Conservation (phyloP, 2,888 invertebrate species). For the Acrobasis repandana region DNA sequence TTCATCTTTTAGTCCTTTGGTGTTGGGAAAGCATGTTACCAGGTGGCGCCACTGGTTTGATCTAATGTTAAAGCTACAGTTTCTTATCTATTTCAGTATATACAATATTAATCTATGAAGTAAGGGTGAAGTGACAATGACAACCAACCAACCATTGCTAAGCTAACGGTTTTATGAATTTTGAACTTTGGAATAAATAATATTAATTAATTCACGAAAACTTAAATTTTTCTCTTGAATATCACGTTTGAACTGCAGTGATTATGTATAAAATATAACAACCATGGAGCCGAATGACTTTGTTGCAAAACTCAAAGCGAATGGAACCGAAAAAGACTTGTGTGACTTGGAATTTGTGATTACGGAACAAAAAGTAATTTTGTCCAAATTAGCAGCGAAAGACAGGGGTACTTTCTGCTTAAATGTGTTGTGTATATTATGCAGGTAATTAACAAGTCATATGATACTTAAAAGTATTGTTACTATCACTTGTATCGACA, state of each 20-base stretch:
- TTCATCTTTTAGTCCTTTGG: no score
- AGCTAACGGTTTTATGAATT: not conserved
- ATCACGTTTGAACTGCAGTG: not conserved
- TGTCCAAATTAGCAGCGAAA: conserved; percentile 47
- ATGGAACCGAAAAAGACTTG: conserved; percentile 49
- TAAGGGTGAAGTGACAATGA: no score
- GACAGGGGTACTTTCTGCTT: conserved; percentile 58
- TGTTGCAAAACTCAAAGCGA: conserved; percentile 59
- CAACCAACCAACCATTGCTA: no score
- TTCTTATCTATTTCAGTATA: no score
- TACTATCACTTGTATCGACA: no score
- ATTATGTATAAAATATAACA: conserved; percentile 16
- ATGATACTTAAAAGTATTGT: no score
- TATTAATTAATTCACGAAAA: no score
- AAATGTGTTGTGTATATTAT: conserved; percentile 66
- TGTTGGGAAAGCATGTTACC: no score
- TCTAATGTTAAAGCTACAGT: no score
- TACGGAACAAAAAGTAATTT: conserved; percentile 50
- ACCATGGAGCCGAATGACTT: conserved; percentile 64
- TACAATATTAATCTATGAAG: no score
- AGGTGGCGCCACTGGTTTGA: no score
- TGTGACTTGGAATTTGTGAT: conserved; percentile 48
- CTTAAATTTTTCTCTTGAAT: not conserved
- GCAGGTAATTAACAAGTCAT: conserved; percentile 54
- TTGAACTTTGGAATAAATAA: not conserved